These are phyloP conservation scores for Timema cristinae DNA, from an alignment of 2,888 invertebrate species.

Conservation along the genomic window DNA sequence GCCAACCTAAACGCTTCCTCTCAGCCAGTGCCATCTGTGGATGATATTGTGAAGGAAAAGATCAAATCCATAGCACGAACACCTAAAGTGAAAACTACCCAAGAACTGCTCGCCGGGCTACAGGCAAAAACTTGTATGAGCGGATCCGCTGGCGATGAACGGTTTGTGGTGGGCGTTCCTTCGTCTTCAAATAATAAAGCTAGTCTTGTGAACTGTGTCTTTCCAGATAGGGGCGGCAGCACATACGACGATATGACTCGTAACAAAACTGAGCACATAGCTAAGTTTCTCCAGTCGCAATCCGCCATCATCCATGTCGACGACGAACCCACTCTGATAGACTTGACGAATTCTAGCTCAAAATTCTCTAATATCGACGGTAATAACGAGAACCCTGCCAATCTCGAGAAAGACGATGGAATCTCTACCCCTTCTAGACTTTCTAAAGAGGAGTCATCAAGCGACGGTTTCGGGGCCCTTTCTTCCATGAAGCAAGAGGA, in stretches of 20 bases:
- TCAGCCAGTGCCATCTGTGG: conserved; percentile 25
- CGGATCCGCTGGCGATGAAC: conserved; percentile 44
- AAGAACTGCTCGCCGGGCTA: conserved; percentile 74
- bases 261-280: conserved; percentile 44
- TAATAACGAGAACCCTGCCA: not conserved
- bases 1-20: conserved; percentile 10
- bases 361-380: not conserved
- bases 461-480: not conserved
- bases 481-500: conserved; percentile 21
- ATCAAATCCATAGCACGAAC: conserved; percentile 56
- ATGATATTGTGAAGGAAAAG: conserved; percentile 53
- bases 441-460: not conserved
- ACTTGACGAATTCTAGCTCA: not conserved
- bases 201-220: conserved; percentile 34
- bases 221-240: conserved; percentile 25
- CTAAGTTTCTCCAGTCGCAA: conserved; percentile 42
- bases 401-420: conserved; percentile 4
- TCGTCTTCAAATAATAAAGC: conserved; percentile 32
- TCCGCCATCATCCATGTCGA: conserved; percentile 28
- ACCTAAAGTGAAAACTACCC: conserved; percentile 69
- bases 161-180: conserved; percentile 15
- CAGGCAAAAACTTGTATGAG: conserved; percentile 49
- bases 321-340: conserved; percentile 16
- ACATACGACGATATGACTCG: conserved; percentile 40
- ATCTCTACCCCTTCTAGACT: conserved; percentile 11